Base-by-base conservation (phyloP, 2,113 vertebrate species). In the Pseudonaja textilis region DNA sequence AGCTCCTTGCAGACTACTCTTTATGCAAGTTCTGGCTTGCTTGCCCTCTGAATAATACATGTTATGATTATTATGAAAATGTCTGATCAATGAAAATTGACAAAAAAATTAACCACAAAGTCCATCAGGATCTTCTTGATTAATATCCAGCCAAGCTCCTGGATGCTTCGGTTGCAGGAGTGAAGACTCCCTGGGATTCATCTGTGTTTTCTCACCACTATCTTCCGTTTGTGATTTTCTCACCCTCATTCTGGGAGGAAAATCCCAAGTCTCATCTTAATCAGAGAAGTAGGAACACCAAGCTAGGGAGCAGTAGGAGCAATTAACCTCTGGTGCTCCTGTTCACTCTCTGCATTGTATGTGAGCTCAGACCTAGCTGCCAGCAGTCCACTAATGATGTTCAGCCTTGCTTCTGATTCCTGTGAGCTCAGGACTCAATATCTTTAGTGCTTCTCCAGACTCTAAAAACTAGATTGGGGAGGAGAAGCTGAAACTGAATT, bases 41-140 rank as follows among this genome's bases (percentile, higher is more conserved):
- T 1, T 5, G 0, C 91, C 93, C 89, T 93, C 90, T 93, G 85
- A 87, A 61, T 86, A 93, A 90, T 93, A 16, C n/a, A 90, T 93
- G 55, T 20, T 54, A 39, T 90, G 92, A 88, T 93, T 90, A 86
- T 23, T 23, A 61, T 52, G 59, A 64, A 92, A 93, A 90, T 90
- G n/a, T 2, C 74, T 85, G 57, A 90, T 93, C 88, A 86, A 90
- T 90, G 86, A 61, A n/a, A 56, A 93, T 34, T 93, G 74, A 90
- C 89, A n/a, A 64, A 86, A 86, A 89, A 56, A 42, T 93, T 93
- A 90, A 90, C 45, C 92, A 90, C 92, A 90, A 90, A 52, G n/a
- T 89, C 88, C 64, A 92, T 92, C 61, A 89, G 89, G 52, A 26
- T 47, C n/a, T 86, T 93, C 59, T 85, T 89, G 87, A 85, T 93